These are phyloP conservation scores for Melikaiella ostensackeni DNA, from an alignment of 2,888 invertebrate genomes.

Conservation along the genomic window DNA sequence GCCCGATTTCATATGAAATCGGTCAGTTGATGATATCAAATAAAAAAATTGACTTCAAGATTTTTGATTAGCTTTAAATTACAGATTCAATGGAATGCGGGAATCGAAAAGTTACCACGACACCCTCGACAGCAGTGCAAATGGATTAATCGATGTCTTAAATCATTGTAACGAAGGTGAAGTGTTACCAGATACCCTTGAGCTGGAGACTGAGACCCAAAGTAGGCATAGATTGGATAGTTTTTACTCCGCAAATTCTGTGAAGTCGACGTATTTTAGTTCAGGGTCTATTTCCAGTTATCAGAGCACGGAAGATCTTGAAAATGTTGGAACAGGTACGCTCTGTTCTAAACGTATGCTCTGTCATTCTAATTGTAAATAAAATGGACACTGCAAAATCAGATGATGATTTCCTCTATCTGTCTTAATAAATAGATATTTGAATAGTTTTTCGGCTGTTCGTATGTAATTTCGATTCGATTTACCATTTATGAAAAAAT, in stretches of 20 bases:
- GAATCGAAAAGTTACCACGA: constrained; percentile 73
- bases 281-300: constrained; percentile 86
- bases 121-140: constrained; percentile 63
- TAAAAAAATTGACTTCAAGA: background rate
- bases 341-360: too few species aligned
- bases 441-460: too few species aligned
- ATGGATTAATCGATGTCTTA: constrained; percentile 60
- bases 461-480: too few species aligned
- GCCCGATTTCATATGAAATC: too few species aligned
- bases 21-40: too few species aligned
- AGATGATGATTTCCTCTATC: too few species aligned
- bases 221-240: constrained; percentile 85
- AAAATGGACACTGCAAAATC: too few species aligned
- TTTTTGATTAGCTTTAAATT: background rate
- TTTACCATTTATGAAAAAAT: too few species aligned
- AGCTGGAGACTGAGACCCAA: constrained; percentile 77
- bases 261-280: constrained; percentile 88
- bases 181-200: constrained; percentile 74
- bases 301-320: constrained; percentile 83
- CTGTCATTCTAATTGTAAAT: too few species aligned
- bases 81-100: constrained; percentile 57
- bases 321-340: constrained; percentile 77
- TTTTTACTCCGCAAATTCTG: constrained; percentile 90
- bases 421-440: too few species aligned
- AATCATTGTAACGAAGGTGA: constrained; percentile 61